A percentile compares a stretch with the other conserved stretches of the same genome.
Conservation (phyloP, 2,797 vertebrate genomes). For the Centropyge bicolor region DNA sequence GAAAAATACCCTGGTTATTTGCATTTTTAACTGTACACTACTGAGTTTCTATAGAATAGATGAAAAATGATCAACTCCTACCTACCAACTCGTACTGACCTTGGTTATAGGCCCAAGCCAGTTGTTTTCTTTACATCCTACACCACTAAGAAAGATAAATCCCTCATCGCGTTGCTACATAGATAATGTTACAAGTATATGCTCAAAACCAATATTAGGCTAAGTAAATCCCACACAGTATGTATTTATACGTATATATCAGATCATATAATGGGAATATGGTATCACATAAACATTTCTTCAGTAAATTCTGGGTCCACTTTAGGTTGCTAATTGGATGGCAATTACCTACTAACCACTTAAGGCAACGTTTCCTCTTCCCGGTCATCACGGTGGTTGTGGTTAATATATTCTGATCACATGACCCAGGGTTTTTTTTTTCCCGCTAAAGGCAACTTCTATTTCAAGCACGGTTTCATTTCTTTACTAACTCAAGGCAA, state of each 20-base stretch:
- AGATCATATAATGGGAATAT: constrained; percentile 57
- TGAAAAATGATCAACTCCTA: constrained; percentile 52
- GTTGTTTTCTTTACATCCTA: constrained; percentile 56
- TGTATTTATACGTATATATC: constrained; percentile 62
- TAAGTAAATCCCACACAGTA: constrained; percentile 75
- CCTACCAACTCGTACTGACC: constrained; percentile 48
- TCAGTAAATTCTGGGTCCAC: constrained; percentile 39
- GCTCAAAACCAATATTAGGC: constrained; percentile 70
- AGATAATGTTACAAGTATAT: constrained; percentile 76
- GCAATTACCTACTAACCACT: constrained; percentile 56
- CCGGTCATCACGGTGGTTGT: constrained; percentile 47
- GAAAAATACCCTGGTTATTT: constrained; percentile 84
- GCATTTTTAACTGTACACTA: constrained; percentile 73
- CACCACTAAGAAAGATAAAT: constrained; percentile 69
- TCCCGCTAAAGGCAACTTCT: constrained; percentile 66
- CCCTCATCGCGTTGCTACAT: constrained; percentile 75
- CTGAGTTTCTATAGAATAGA: constrained; percentile 62
- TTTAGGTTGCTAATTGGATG: constrained; percentile 54
- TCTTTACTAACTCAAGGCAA: constrained; percentile 46
- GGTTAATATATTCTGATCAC: constrained; percentile 54
- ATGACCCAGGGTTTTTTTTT: constrained; percentile 37
- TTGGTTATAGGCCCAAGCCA: constrained; percentile 39
- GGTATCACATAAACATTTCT: constrained; percentile 61
- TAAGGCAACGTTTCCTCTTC: constrained; percentile 70
- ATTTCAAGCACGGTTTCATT: constrained; percentile 57